A percentile compares a stretch with the other conserved stretches of the same genome.
phyloP scores from a whole-genome alignment of 2,797 vertebrate species.

The Manis pentadactyla region DNA sequence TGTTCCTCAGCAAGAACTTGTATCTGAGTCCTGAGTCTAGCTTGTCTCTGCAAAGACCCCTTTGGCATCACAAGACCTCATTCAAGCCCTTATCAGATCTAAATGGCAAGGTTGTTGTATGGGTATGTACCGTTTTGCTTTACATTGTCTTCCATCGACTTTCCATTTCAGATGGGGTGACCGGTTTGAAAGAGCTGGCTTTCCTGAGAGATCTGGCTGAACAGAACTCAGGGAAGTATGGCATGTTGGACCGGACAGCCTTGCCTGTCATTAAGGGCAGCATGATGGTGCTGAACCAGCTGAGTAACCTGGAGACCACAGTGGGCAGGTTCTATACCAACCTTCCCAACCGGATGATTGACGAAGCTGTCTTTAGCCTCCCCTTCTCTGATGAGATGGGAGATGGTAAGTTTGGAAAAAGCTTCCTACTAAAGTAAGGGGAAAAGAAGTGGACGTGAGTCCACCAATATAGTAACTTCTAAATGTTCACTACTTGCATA shows the following conservation, averaged over 20 bases:
- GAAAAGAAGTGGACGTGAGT: background rate
- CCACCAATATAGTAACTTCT: background rate
- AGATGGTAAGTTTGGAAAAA: conserved; percentile 89
- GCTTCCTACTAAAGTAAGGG: rapidly evolving
- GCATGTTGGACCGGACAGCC: conserved; percentile 88
- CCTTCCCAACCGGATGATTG: conserved; percentile 98
- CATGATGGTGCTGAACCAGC: conserved; percentile 99
- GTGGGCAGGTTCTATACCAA: conserved; percentile 99
- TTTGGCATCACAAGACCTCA: background rate
- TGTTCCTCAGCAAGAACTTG: background rate
- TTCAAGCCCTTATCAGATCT: background rate
- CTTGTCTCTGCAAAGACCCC: background rate
- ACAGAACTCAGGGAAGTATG: conserved; percentile 96
- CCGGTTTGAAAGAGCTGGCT: conserved; percentile 96
- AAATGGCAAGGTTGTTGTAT: background rate
- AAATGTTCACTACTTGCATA: background rate
- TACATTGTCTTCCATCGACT: background rate
- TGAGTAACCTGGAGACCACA: conserved; percentile 98
- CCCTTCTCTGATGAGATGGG: conserved; percentile 98
- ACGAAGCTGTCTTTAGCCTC: conserved; percentile 96
- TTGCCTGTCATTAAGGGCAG: conserved; percentile 96
- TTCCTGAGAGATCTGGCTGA: conserved; percentile 97
- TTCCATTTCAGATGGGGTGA: conserved; percentile 93
- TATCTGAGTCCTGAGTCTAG: background rate
- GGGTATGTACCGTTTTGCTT: background rate